Evolutionary conservation across 2,888 invertebrate species (phyloP).

Genomic region (Hyposoter dolosus): DNA sequence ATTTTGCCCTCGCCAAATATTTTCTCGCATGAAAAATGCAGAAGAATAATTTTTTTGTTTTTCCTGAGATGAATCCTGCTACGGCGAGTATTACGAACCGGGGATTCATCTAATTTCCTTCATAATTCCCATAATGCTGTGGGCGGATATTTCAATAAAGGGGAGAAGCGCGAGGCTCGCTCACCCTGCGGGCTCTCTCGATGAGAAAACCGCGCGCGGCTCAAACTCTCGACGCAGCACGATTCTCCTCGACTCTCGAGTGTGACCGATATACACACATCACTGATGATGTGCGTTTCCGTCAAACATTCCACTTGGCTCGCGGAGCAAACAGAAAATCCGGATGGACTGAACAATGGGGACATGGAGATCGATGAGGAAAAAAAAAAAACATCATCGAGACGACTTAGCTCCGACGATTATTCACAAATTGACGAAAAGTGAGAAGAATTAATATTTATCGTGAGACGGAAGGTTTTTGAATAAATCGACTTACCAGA

Average conservation of each 20-base stretch:
- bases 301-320: constrained; percentile 30
- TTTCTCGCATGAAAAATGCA: background rate
- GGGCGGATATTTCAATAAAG: constrained; percentile 85
- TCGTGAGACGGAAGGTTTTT: background rate
- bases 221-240: constrained; percentile 58
- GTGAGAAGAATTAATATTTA: background rate
- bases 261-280: constrained; percentile 40
- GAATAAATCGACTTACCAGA: constrained; percentile 81
- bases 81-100: constrained; percentile 58
- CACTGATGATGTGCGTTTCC: constrained; percentile 34
- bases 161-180: constrained; percentile 74
- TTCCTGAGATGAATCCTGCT: constrained; percentile 22
- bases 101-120: constrained; percentile 82
- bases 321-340: constrained; percentile 1
- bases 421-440: background rate
- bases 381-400: no score
- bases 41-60: constrained; percentile 1
- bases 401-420: background rate
- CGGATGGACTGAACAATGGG: background rate
- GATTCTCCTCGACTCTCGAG: constrained; percentile 74
- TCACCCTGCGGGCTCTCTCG: constrained; percentile 56
- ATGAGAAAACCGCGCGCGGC: constrained; percentile 55
- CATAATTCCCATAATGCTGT: constrained; percentile 84
- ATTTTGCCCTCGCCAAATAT: background rate
- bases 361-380: background rate